Evolutionary conservation across 2,113 vertebrate genomes (phyloP).

Genomic region (Siniperca knerii): DNA sequence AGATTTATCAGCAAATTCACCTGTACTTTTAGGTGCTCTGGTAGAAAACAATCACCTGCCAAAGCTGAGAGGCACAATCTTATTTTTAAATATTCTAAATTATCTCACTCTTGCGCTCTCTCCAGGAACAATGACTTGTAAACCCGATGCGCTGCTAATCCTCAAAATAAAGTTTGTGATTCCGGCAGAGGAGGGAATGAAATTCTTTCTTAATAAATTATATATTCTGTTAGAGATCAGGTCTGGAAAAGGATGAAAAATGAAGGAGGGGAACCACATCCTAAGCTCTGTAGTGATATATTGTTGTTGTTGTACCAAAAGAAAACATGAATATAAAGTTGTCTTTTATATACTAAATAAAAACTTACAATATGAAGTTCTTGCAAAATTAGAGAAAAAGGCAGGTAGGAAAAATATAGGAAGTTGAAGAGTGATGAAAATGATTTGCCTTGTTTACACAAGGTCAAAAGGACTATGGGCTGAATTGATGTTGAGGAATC

Average conservation of each 20-base stretch:
- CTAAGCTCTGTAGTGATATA: background rate
- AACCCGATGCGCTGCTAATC: background rate
- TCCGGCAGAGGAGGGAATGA: background rate
- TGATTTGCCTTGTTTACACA: no score
- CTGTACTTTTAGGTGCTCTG: background rate
- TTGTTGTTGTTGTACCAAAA: slow-evolving; percentile 6
- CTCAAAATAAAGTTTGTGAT: background rate
- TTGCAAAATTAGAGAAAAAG: background rate
- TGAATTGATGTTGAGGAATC: no score
- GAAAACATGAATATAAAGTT: background rate
- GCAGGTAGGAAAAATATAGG: background rate
- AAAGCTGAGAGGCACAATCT: background rate
- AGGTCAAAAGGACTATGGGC: no score
- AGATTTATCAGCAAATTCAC: no score
- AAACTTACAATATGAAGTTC: background rate
- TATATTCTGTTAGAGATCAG: background rate
- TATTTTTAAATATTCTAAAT: background rate
- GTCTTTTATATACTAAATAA: background rate
- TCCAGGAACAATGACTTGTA: background rate
- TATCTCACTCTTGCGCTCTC: background rate
- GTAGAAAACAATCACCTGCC: background rate
- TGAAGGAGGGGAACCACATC: background rate
- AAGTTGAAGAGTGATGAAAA: no score
- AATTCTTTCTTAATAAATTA: background rate
- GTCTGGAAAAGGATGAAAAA: background rate